Evolutionary conservation across 1,140 invertebrate species (phyloP), one percentile per base, ranked within the genome.

Genomic region (Chionoecetes opilio): DNA sequence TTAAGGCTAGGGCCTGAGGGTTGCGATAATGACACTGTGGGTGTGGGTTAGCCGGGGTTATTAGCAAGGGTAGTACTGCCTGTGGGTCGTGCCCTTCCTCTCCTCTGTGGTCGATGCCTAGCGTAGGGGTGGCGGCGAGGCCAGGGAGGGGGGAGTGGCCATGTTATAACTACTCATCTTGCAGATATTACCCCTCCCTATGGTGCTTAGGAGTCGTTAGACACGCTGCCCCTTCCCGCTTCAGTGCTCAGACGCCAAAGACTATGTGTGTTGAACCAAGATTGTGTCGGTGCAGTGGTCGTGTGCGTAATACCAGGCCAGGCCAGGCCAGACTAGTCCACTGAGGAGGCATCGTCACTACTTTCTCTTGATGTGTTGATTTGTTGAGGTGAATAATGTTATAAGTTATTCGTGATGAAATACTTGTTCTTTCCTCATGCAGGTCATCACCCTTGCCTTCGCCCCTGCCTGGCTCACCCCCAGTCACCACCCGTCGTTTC

Each of bases 21-120:
- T 75, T 75, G 63, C 63, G 63, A 75, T 75, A 75, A 75, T 75
- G 63, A 75, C 63, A 75, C 63, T 75, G 63, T 75, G 63, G 63
- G 63, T 75, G 63, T 75, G 63, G 63, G 63, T 75, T 75, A 75
- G 63, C 63, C 63, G 63, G 63, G 63, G 63, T 75, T 75, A 75
- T 75, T 75, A 75, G 63, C n/a, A 75, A 75, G 63, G 63, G 63
- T 75, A n/a, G 63, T n/a, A 26, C n/a, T 75, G 63, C 63, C 63
- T 75, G 63, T 75, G 63, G 63, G 63, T 75, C 63, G 63, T 26
- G 21, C 63, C 63, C 63, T n/a, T 26, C 63, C 63, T 26, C 63
- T n/a, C n/a, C 63, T n/a, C 21, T 75, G 63, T 75, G n/a, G 63
- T 75, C 63, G 63, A 75, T 75, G 63, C 63, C 63, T 75, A 26